Percentiles rank a stretch among this genome's conserved stretches.
These are phyloP conservation scores for Isoperla grammatica DNA, from an alignment of 2,888 invertebrate genomes.

Conservation along the genomic window DNA sequence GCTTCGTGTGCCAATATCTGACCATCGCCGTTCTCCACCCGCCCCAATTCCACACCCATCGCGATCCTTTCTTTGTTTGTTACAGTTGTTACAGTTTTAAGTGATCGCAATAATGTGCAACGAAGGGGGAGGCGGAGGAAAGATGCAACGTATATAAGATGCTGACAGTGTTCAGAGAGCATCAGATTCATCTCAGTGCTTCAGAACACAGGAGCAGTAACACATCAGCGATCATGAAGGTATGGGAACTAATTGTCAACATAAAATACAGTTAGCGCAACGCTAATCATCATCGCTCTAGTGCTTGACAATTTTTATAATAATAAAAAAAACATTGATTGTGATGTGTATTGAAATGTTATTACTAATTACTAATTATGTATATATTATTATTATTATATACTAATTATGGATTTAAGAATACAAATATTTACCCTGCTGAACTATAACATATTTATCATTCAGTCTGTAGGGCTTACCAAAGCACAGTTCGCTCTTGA, in stretches of 20 bases:
- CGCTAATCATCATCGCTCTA: no score
- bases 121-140: background rate
- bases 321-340: background rate
- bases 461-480: no score
- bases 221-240: background rate
- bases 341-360: background rate
- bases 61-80: background rate
- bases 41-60: conserved; percentile 3
- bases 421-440: no score
- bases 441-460: no score
- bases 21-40: background rate
- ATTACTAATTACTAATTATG: no score
- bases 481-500: no score
- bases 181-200: conserved; percentile 9
- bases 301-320: background rate
- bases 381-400: no score
- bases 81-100: conserved; percentile 19
- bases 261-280: background rate
- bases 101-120: background rate
- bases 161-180: conserved; percentile 4
- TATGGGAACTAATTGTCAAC: background rate
- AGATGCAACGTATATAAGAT: conserved; percentile 17
- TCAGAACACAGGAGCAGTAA: background rate
- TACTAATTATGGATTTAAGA: no score
- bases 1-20: no score